phyloP scores from a whole-genome alignment of 37 sponge, comb jelly and placozoan genomes.

The Amphimedon queenslandica region DNA sequence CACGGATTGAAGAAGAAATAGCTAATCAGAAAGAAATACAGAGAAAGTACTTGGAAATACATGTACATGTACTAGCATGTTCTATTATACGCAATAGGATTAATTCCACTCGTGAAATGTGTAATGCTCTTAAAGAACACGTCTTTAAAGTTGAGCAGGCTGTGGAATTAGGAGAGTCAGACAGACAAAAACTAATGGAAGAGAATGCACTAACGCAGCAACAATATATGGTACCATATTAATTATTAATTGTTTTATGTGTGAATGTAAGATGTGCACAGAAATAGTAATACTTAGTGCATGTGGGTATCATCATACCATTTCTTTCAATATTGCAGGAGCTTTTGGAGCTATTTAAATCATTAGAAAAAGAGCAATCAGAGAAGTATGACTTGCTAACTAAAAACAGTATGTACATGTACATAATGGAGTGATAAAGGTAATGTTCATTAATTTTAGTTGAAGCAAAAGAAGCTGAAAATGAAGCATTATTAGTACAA shows the following conservation, averaged over 20 bases:
- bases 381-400: too few relatives aligned
- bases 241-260: too few relatives aligned
- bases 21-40: constrained; percentile 61
- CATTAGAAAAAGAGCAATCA: constrained; percentile 20
- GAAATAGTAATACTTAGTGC: too few relatives aligned
- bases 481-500: too few relatives aligned
- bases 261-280: too few relatives aligned
- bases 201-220: constrained; percentile 8
- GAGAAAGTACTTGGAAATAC: constrained; percentile 30
- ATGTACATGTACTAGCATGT: background rate
- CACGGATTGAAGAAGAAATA: constrained; percentile 44
- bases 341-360: constrained; percentile 27
- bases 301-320: background rate
- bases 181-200: constrained; percentile 25
- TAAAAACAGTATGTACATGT: too few relatives aligned
- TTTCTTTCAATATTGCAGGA: constrained; percentile 16
- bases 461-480: too few relatives aligned
- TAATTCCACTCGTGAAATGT: constrained; percentile 70
- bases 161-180: constrained; percentile 40
- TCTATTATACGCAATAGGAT: constrained; percentile 39
- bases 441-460: too few relatives aligned
- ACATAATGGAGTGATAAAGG: too few relatives aligned
- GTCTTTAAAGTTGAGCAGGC: constrained; percentile 46
- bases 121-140: constrained; percentile 80
- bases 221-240: constrained; percentile 55